These are phyloP conservation scores for Crax fasciolata DNA, from an alignment of 2,797 vertebrate genomes.

Conservation along the genomic window DNA sequence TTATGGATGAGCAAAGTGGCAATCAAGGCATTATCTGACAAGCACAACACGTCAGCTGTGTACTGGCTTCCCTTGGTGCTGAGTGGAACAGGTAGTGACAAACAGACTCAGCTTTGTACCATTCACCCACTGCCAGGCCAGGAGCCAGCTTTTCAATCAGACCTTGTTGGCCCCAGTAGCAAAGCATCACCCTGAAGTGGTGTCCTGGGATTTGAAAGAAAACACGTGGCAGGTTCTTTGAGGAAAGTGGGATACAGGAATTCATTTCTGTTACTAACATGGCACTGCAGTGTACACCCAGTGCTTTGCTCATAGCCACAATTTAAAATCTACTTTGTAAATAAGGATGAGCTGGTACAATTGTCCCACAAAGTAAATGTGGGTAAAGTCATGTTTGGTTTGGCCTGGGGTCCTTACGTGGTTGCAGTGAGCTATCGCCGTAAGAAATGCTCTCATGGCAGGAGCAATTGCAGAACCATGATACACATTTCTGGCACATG, in stretches of 20 bases:
- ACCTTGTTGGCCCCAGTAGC: not conserved
- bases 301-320: not conserved
- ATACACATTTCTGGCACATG: not conserved
- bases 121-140: conserved; percentile 50
- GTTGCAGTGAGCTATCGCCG: not conserved
- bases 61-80: fast-evolving
- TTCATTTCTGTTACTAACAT: not conserved
- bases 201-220: conserved; percentile 25
- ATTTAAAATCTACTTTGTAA: not conserved
- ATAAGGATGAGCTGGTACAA: not conserved
- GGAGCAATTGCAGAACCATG: not conserved
- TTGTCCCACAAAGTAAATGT: not conserved
- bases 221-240: conserved; percentile 1
- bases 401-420: not conserved
- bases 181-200: not conserved
- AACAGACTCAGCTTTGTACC: conserved; percentile 16
- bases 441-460: not conserved
- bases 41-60: not conserved
- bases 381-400: not conserved
- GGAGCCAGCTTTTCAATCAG: conserved; percentile 42
- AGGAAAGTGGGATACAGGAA: not conserved
- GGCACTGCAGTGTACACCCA: not conserved
- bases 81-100: not conserved
- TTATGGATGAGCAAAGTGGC: not conserved
- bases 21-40: not conserved